A percentile compares a stretch with the other conserved stretches of the same genome.
phyloP scores from a whole-genome alignment of 1,140 invertebrate species.

The Drosophila kurseongensis region DNA sequence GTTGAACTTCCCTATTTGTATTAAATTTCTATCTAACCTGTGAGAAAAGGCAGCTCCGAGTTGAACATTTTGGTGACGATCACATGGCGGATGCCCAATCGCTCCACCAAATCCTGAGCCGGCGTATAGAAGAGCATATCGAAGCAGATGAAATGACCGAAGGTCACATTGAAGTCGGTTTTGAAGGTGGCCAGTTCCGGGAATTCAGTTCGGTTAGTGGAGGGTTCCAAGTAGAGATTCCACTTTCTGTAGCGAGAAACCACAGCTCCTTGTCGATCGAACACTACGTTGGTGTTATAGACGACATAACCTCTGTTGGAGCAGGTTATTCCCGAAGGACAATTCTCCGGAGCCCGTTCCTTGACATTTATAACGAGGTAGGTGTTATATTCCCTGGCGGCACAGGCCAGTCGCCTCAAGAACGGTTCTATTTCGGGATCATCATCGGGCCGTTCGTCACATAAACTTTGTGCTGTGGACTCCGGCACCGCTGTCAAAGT shows the following conservation, averaged over 20 bases:
- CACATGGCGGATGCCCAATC: slow-evolving; percentile 87
- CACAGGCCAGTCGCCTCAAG: slow-evolving; percentile 61
- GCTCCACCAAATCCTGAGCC: slow-evolving; percentile 62
- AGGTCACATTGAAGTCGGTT: slow-evolving; percentile 93
- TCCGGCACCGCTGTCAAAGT: slow-evolving; percentile 65
- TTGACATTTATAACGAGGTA: slow-evolving; percentile 91
- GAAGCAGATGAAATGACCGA: slow-evolving; percentile 92
- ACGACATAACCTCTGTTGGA: slow-evolving; percentile 84
- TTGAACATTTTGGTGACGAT: slow-evolving; percentile 90
- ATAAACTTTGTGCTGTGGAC: slow-evolving; percentile 32
- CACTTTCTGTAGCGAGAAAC: slow-evolving; percentile 90
- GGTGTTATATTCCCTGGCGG: slow-evolving; percentile 42
- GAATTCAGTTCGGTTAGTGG: slow-evolving; percentile 48
- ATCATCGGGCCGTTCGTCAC: neutral
- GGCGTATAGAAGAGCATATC: slow-evolving; percentile 91
- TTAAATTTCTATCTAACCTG: slow-evolving; percentile 84
- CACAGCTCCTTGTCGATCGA: slow-evolving; percentile 87
- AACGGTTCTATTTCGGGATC: slow-evolving; percentile 44
- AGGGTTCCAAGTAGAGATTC: slow-evolving; percentile 87
- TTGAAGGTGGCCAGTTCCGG: slow-evolving; percentile 87
- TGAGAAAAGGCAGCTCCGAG: slow-evolving; percentile 89
- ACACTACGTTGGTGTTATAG: slow-evolving; percentile 91
- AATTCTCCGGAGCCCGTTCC: slow-evolving; percentile 86
- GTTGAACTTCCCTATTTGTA: too few species aligned
- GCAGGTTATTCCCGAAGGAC: slow-evolving; percentile 58